Evolutionary conservation across 2,113 vertebrate genomes (phyloP).

Genomic region (Pitta sordida): DNA sequence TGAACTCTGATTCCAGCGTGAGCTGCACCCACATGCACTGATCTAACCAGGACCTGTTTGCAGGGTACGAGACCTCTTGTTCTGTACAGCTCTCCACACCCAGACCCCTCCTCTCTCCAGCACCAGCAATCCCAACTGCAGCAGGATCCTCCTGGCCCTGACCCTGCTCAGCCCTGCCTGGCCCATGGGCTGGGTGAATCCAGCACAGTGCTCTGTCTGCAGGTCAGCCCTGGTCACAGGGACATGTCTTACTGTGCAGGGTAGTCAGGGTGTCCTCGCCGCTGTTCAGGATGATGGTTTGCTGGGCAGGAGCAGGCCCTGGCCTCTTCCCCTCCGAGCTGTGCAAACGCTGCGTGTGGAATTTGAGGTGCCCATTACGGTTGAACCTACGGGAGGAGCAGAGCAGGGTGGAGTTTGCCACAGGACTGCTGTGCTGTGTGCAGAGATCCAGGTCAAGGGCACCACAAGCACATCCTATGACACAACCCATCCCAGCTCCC

Average conservation of each 20-base stretch:
- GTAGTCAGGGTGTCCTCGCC: conserved; percentile 89
- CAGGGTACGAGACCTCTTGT: neutral
- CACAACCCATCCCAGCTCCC: neutral
- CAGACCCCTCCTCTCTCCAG: neutral
- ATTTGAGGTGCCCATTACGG: conserved; percentile 95
- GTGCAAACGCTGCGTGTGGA: conserved; percentile 95
- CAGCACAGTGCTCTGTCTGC: rapidly evolving
- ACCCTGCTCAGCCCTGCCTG: neutral
- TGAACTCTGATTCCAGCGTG: neutral
- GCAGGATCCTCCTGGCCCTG: neutral
- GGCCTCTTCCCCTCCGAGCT: conserved; percentile 78
- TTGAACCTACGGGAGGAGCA: conserved; percentile 81
- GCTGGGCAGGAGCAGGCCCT: conserved; percentile 29
- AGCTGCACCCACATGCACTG: rapidly evolving
- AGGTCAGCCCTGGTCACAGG: no score
- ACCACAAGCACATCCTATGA: rapidly evolving
- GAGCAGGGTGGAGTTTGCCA: neutral
- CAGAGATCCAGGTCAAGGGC: rapidly evolving
- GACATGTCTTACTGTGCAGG: conserved; percentile 78
- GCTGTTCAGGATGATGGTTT: conserved; percentile 89
- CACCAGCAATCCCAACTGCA: neutral
- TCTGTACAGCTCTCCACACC: rapidly evolving
- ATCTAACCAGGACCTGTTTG: neutral
- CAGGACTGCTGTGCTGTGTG: neutral
- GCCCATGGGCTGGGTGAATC: neutral